Conservation (phyloP, 92 coral and sea anemone species). For the Actinernus sp. region DNA sequence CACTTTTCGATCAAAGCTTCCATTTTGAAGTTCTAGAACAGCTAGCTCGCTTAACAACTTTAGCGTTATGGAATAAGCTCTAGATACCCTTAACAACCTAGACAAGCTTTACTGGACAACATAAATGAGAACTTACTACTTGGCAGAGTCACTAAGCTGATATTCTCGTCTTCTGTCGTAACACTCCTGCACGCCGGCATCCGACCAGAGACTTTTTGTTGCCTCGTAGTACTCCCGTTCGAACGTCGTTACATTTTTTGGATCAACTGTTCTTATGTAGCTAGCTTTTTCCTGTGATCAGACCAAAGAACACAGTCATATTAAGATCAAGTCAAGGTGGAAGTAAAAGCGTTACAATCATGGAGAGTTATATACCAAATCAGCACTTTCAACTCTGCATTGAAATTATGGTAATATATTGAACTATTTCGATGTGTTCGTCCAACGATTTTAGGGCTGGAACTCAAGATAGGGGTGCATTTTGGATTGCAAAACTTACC, state of each 20-base stretch:
- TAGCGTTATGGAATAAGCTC: not conserved
- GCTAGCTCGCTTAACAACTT: not conserved
- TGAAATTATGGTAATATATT: not conserved
- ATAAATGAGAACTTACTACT: constrained; percentile 83
- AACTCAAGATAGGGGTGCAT: constrained; percentile 21
- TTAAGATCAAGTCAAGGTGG: constrained; percentile 25
- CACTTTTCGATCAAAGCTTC: no score
- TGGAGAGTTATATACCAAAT: constrained; percentile 11
- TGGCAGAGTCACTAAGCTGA: constrained; percentile 98
- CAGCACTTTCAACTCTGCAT: constrained; percentile 21
- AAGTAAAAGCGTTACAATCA: constrained; percentile 14
- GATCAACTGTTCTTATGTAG: constrained; percentile 93
- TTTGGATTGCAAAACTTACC: constrained; percentile 57
- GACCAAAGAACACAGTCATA: constrained; percentile 13
- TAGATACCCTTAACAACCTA: not conserved
- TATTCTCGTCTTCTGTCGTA: constrained; percentile 97
- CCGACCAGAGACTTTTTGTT: constrained; percentile 89
- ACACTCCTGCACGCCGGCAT: constrained; percentile 95
- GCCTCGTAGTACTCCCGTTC: constrained; percentile 96
- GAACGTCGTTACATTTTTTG: constrained; percentile 92
- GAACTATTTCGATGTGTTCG: not conserved
- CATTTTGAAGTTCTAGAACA: no score
- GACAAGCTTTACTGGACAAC: not conserved
- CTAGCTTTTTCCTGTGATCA: constrained; percentile 80
- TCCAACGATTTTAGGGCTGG: not conserved